These are phyloP conservation scores for Zosterops lateralis DNA, from an alignment of 2,113 vertebrate genomes.

Conservation along the genomic window DNA sequence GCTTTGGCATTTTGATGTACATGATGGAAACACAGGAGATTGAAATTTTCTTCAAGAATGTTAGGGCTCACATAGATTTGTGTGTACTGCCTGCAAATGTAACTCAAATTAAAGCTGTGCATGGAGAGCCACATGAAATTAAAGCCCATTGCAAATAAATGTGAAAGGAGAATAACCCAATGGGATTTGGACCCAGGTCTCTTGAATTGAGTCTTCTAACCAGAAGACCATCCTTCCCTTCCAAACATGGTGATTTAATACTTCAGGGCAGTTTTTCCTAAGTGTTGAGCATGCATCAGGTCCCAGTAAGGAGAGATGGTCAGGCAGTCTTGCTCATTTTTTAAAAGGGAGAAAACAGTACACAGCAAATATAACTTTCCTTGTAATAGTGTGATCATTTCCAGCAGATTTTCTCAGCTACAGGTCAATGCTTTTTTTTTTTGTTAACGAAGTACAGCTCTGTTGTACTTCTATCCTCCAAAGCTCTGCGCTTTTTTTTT, in stretches of 20 bases:
- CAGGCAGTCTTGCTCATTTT: background rate
- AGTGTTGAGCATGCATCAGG: background rate
- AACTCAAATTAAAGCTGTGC: background rate
- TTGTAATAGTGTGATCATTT: background rate
- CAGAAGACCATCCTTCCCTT: background rate
- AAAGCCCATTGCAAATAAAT: background rate
- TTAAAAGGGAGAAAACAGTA: fast-evolving
- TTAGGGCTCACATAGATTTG: background rate
- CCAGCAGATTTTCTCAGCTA: background rate
- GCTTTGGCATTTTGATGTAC: background rate
- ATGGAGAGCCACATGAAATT: background rate
- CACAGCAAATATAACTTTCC: background rate
- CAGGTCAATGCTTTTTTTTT: background rate
- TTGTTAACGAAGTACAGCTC: background rate
- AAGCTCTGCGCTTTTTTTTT: no score
- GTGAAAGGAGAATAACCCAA: background rate
- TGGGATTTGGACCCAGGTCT: background rate
- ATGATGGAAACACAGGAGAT: background rate
- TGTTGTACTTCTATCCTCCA: background rate
- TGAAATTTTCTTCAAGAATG: background rate
- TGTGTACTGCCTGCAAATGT: background rate
- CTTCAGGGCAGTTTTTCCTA: background rate
- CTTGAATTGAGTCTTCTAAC: background rate
- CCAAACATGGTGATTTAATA: background rate
- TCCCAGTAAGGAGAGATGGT: background rate